Conservation (phyloP, 2,113 vertebrate genomes). For the Lepisosteus oculatus region DNA sequence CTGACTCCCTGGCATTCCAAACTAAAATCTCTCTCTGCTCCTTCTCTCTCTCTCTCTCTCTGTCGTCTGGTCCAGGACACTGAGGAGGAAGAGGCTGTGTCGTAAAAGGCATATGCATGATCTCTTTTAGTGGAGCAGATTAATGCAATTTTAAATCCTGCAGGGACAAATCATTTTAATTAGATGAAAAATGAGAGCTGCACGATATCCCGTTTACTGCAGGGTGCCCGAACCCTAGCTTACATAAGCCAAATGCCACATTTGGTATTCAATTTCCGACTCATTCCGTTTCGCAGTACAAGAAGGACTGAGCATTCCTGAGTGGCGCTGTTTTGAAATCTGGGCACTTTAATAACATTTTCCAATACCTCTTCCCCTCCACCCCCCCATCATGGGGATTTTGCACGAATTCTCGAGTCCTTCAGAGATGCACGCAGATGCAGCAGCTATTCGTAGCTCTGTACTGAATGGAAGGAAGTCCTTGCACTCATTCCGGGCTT, state of each 20-base stretch:
- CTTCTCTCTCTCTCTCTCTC: neutral
- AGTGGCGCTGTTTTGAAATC: no score
- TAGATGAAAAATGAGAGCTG: neutral
- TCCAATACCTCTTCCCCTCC: no score
- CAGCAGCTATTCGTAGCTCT: no score
- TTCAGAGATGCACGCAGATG: no score
- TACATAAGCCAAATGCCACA: constrained; percentile 4
- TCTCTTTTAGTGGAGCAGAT: constrained; percentile 13
- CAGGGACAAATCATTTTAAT: constrained; percentile 22
- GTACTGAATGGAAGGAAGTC: no score
- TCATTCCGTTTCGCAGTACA: no score
- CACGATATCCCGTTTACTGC: neutral
- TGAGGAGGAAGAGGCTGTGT: no score
- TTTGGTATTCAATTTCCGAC: constrained; percentile 1
- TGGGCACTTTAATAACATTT: no score
- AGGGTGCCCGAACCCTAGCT: neutral
- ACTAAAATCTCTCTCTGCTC: neutral
- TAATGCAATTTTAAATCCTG: constrained; percentile 18
- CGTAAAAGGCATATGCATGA: neutral
- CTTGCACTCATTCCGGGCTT: no score
- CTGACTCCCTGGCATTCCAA: constrained; percentile 3
- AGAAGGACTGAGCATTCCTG: no score
- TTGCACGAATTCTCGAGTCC: no score
- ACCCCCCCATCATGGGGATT: no score
- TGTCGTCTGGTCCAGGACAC: neutral